Conservation (phyloP, 2,888 invertebrate species). For the Muschampia plurimacula region DNA sequence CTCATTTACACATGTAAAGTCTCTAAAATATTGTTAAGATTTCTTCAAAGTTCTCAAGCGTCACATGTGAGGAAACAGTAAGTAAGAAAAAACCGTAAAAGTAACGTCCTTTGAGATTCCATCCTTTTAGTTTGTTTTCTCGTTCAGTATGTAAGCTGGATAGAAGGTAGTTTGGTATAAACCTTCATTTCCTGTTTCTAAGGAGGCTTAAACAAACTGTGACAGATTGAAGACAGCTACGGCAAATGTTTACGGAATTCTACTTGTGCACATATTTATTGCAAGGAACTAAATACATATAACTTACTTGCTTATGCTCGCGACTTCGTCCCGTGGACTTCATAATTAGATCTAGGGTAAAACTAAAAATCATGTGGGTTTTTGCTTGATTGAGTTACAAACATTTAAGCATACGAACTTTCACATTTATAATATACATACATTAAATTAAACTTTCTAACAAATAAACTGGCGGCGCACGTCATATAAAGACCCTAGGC, state of each 20-base stretch:
- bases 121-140: background rate
- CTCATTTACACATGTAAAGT: background rate
- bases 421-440: no score
- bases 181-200: slow-evolving; percentile 29
- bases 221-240: slow-evolving; percentile 29
- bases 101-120: slow-evolving; percentile 3
- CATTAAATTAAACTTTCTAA: no score
- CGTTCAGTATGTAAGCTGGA: background rate
- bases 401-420: no score
- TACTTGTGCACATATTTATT: background rate
- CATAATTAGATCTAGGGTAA: no score
- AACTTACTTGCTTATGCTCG: no score
- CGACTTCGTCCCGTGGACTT: no score
- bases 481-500: no score
- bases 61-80: background rate
- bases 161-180: slow-evolving; percentile 19
- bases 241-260: slow-evolving; percentile 14
- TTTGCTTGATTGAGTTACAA: no score
- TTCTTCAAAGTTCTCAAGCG: background rate
- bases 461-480: no score
- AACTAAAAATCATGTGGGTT: no score
- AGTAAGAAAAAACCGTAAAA: background rate
- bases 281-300: background rate
- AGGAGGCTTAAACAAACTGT: slow-evolving; percentile 32
- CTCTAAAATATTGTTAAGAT: background rate